Percentiles rank a stretch among this genome's conserved stretches.
phyloP scores from a whole-genome alignment of 30 jellyfish, hydroid and myxozoan genomes.

The Aurelia sp. region DNA sequence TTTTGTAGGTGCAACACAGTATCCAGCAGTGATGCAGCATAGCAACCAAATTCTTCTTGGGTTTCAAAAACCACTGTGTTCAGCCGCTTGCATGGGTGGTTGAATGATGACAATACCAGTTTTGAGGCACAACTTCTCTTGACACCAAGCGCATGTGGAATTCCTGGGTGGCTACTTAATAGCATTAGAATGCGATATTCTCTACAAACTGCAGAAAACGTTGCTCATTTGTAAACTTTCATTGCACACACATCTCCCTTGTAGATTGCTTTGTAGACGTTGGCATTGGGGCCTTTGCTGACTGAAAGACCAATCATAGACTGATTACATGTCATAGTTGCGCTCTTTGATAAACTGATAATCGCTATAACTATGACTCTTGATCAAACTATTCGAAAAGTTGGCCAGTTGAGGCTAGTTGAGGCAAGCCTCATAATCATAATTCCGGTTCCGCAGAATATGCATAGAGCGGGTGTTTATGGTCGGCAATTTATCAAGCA shows the following conservation, averaged over 20 bases:
- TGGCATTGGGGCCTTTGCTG: conserved; percentile 21
- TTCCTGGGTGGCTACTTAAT: conserved; percentile 16
- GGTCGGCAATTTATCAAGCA: no score
- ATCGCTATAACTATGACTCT: no score
- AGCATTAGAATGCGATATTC: conserved; percentile 26
- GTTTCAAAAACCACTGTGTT: background rate
- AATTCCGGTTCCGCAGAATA: no score
- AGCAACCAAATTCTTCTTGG: conserved; percentile 1
- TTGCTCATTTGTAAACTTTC: background rate
- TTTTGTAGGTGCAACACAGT: conserved; percentile 2
- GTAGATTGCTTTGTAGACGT: background rate
- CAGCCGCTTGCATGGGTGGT: conserved; percentile 1
- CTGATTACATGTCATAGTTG: no score
- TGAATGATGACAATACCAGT: background rate
- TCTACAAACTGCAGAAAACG: conserved; percentile 21
- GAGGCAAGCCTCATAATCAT: no score
- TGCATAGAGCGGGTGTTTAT: no score
- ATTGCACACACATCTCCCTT: background rate
- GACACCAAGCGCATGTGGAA: conserved; percentile 32
- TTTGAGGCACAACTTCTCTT: conserved; percentile 9
- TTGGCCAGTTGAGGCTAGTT: no score
- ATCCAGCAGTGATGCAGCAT: background rate
- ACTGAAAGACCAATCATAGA: background rate
- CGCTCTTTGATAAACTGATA: no score
- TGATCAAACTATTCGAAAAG: conserved; percentile 1